phyloP scores from a whole-genome alignment of 2,888 invertebrate species.

The Salpingus planirostris region DNA sequence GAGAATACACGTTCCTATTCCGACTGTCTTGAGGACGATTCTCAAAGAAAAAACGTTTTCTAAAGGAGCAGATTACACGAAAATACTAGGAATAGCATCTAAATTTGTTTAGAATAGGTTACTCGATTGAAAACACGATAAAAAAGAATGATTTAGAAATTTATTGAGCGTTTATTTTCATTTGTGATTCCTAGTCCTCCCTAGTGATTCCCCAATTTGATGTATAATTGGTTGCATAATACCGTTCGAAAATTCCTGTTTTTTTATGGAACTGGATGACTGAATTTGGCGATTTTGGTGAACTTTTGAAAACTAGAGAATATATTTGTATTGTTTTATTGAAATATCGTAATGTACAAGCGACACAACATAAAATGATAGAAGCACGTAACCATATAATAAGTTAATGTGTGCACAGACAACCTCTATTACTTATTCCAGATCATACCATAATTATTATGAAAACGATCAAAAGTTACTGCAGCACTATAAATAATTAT shows the following conservation, averaged over 20 bases:
- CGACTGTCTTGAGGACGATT: constrained; percentile 76
- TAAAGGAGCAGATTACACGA: constrained; percentile 87
- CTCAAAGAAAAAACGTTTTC: constrained; percentile 69
- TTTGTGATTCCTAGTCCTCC: too few species aligned
- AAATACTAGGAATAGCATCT: constrained; percentile 81
- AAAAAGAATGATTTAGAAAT: too few species aligned
- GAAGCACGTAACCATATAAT: constrained; percentile 37
- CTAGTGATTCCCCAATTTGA: too few species aligned
- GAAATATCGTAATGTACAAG: constrained; percentile 41
- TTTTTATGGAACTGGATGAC: too few species aligned
- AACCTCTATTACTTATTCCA: not conserved
- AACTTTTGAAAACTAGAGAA: too few species aligned
- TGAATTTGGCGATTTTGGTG: too few species aligned
- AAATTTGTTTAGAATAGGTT: constrained; percentile 62
- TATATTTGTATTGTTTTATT: constrained; percentile 37
- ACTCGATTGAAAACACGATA: too few species aligned
- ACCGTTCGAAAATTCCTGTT: too few species aligned
- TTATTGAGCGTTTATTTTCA: too few species aligned
- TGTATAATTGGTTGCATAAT: too few species aligned
- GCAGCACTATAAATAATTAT: constrained; percentile 14
- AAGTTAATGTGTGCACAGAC: constrained; percentile 20
- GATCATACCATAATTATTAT: not conserved
- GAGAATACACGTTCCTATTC: constrained; percentile 90
- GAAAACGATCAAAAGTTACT: constrained; percentile 20
- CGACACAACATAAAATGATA: constrained; percentile 40